These are phyloP conservation scores for Coregonus ussuriensis DNA, from an alignment of 2,797 vertebrate genomes.

Conservation along the genomic window DNA sequence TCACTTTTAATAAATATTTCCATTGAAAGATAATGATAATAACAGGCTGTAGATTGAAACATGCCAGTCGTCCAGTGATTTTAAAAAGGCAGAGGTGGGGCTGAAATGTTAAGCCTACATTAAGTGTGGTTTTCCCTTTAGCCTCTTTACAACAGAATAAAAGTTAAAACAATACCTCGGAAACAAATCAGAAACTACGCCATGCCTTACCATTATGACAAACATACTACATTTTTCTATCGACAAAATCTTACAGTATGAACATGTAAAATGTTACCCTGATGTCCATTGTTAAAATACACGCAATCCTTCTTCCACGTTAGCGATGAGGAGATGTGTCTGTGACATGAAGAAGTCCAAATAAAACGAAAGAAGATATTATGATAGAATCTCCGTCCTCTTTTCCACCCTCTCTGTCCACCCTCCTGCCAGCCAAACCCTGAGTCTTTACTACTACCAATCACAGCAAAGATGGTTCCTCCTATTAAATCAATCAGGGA, in stretches of 20 bases:
- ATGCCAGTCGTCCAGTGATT: slow-evolving; percentile 6
- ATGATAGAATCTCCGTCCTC: background rate
- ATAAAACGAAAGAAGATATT: background rate
- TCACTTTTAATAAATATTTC: slow-evolving; percentile 1
- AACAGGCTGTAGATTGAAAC: slow-evolving; percentile 8
- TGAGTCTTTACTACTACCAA: slow-evolving; percentile 28
- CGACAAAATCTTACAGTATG: no score
- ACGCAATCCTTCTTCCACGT: no score
- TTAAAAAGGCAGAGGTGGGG: background rate
- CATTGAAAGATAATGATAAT: background rate
- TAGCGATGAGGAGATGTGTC: no score
- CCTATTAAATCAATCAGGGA: background rate
- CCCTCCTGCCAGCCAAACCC: slow-evolving; percentile 33
- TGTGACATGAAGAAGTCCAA: no score
- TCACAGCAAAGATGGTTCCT: background rate
- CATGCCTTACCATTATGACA: no score
- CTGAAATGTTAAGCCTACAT: background rate
- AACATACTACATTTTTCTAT: no score
- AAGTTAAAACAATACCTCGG: background rate
- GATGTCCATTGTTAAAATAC: no score
- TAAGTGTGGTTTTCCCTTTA: background rate
- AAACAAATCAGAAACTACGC: background rate
- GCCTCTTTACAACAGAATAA: background rate
- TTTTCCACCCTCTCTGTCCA: background rate
- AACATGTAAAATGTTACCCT: no score